Percentiles rank a stretch among this genome's conserved stretches.
These are phyloP conservation scores for Carposina sasakii DNA, from an alignment of 1,140 invertebrate genomes.

Conservation along the genomic window DNA sequence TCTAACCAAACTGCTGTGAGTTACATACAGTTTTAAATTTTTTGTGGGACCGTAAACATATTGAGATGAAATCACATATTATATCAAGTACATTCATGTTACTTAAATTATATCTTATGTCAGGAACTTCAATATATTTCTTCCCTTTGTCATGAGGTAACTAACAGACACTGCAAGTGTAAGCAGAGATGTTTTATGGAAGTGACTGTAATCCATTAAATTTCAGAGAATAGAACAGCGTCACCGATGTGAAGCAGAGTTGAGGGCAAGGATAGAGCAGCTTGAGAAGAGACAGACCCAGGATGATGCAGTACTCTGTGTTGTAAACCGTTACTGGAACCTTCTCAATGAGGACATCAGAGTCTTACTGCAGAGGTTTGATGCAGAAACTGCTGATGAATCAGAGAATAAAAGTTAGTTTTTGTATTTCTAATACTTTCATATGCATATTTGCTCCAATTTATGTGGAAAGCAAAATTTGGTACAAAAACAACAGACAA, in stretches of 20 bases:
- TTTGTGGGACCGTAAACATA: no score
- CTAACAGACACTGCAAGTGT: no score
- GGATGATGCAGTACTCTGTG: constrained; percentile 97
- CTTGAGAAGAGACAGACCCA: constrained; percentile 97
- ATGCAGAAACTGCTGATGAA: constrained; percentile 97
- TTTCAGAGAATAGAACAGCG: constrained; percentile 89
- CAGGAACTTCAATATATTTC: no score
- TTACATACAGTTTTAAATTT: no score
- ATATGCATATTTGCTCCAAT: constrained; percentile 7
- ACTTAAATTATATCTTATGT: no score
- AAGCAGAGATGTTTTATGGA: no score
- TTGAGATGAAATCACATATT: no score
- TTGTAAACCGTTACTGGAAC: constrained; percentile 99
- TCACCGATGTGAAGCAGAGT: constrained; percentile 90
- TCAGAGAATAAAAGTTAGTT: constrained; percentile 91
- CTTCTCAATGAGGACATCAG: constrained; percentile 97
- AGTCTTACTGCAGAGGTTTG: constrained; percentile 94
- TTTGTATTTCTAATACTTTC: constrained; percentile 3
- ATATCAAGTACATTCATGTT: no score
- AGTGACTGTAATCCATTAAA: constrained; percentile 3
- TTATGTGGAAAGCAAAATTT: no score
- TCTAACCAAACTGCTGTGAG: no score
- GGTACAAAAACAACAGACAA: no score
- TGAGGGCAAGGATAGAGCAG: constrained; percentile 95
- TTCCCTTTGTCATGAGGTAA: no score